A percentile compares a stretch with the other conserved stretches of the same genome.
Conservation (phyloP, 2,888 invertebrate genomes). For the Leucophenga montana region DNA sequence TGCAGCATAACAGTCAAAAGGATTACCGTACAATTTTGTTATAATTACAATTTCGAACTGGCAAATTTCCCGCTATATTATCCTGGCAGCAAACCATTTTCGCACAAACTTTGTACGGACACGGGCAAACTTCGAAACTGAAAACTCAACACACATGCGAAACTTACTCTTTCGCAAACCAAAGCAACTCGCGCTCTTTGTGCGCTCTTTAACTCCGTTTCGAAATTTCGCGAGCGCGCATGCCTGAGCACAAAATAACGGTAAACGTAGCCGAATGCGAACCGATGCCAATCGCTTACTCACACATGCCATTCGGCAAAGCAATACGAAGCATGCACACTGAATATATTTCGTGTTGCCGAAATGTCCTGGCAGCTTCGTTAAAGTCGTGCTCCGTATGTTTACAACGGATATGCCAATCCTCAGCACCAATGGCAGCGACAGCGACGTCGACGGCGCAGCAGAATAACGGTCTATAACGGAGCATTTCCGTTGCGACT, state of each 20-base stretch:
- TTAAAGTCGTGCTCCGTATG: conserved; percentile 39
- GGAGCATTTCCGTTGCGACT: conserved; percentile 59
- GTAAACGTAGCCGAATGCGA: neutral
- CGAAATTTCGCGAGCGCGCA: conserved; percentile 43
- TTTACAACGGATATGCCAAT: conserved; percentile 46
- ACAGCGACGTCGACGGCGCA: conserved; percentile 52
- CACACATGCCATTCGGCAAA: neutral
- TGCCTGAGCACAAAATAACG: conserved; percentile 46
- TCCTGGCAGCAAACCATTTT: conserved; percentile 51
- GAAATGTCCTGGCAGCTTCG: conserved; percentile 2
- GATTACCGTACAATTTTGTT: conserved; percentile 5
- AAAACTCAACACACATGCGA: no score
- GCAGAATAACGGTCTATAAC: conserved; percentile 58
- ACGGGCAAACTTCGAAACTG: neutral
- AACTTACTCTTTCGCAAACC: neutral
- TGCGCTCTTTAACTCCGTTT: neutral
- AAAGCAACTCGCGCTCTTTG: neutral
- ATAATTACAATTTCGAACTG: neutral
- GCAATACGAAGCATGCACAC: neutral
- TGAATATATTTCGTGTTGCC: neutral
- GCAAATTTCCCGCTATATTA: conserved; percentile 29
- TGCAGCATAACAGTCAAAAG: no score
- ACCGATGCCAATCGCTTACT: no score
- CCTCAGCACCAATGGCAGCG: conserved; percentile 39
- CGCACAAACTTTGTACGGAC: conserved; percentile 36